phyloP scores from a whole-genome alignment of 2,888 invertebrate genomes.

The Dichetophora obliterata region DNA sequence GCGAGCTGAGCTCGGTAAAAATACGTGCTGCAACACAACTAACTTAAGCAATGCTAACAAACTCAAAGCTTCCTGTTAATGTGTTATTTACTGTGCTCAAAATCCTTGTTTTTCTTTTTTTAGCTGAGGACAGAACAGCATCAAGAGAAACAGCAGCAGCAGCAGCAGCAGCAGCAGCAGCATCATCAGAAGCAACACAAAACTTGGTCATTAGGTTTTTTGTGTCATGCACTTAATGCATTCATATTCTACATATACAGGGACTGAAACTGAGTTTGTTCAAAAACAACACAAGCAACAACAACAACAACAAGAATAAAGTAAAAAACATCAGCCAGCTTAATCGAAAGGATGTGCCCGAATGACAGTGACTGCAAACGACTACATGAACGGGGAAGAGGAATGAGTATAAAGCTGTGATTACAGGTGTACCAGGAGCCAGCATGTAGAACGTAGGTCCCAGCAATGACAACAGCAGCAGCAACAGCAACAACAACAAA shows the following conservation, averaged over 20 bases:
- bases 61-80: conserved; percentile 14
- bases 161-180: not conserved
- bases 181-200: not conserved
- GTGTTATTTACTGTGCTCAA: not conserved
- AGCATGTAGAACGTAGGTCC: not conserved
- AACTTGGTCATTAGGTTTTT: conserved; percentile 36
- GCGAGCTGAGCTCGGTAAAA: not conserved
- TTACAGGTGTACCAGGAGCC: conserved; percentile 28
- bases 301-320: not conserved
- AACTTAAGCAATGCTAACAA: not conserved
- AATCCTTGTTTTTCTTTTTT: not conserved
- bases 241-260: not conserved
- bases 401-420: not conserved
- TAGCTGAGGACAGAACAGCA: too few species aligned
- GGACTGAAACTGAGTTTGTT: not conserved
- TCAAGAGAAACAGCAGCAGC: not conserved
- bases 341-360: conserved; percentile 33
- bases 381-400: not conserved
- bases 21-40: conserved; percentile 7
- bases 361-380: conserved; percentile 2
- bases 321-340: not conserved
- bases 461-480: not conserved
- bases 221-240: conserved; percentile 1
- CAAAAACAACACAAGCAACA: not conserved
- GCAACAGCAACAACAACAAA: not conserved